Evolutionary conservation across 2,888 invertebrate species (phyloP), one percentile per base, ranked within the genome.

Genomic region (Chrysomela aeneicollis): DNA sequence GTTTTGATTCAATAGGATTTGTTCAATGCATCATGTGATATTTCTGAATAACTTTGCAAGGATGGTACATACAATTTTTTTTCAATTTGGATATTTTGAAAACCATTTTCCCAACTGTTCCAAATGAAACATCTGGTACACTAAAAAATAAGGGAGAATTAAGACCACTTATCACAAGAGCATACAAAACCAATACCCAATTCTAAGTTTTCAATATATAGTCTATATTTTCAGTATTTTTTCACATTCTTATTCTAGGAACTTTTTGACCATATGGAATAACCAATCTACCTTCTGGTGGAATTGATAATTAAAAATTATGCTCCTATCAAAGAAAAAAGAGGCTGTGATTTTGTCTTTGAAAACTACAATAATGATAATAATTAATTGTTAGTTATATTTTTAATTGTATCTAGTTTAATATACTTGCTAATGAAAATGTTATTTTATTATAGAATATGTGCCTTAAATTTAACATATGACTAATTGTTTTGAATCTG

Each of bases 321-420:
- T 35, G 67, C 70, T 68, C 66, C 60, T 61, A 70, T 68, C 70
- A 68, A 68, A 69, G 69, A 69, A 55, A 54, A 59, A 63, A 63
- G 63, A 66, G 69, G 71, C 67, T 68, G 67, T 71, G 69, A 69
- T 64, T 64, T 42, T 42, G 42, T 42, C 42, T 42, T 42, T 42
- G 42, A 42, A 42, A 42, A 42, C 42, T 10, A 8, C 15, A 42
- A 3, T 42, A n/a, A 15, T 15, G 3, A 42, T n/a, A n/a, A 42
- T 42, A 3, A 15, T 5, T 15, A 42, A 42, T 15, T n/a, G 42
- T 10, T n/a, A 42, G 15, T 10, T 2, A 10, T 42, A 15, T 15
- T n/a, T 10, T 42, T 4, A 35, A 9, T 35, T 42, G 42, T 15
- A 42, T 15, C 42, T 42, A 15, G 3, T 35, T 35, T 35, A 10